Conservation (phyloP, 37 sponge, comb jelly and placozoan genomes). For the Aplysina aerophoba region DNA sequence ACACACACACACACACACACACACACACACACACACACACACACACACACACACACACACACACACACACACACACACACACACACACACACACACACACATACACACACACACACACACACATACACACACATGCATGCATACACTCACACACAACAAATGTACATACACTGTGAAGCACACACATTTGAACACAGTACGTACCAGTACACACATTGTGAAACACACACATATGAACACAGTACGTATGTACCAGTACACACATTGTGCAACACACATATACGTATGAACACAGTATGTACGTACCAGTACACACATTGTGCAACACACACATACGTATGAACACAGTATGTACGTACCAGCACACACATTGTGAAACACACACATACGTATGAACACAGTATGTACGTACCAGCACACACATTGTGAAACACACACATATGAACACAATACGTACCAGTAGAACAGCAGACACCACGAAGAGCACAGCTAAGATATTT, state of each 20-base stretch:
- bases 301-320: too few relatives aligned
- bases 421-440: neutral
- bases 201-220: neutral
- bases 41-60: slow-evolving; percentile 34
- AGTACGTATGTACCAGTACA: too few relatives aligned
- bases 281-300: too few relatives aligned
- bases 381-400: neutral
- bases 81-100: neutral
- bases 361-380: neutral
- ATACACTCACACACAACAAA: neutral
- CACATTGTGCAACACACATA: too few relatives aligned
- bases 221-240: too few relatives aligned
- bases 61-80: neutral
- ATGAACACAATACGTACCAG: neutral
- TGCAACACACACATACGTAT: slow-evolving; percentile 37
- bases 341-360: neutral
- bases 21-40: slow-evolving; percentile 31
- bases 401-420: too few relatives aligned
- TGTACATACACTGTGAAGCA: neutral
- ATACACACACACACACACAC: neutral
- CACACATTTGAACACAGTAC: neutral
- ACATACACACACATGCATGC: neutral
- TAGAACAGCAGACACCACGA: neutral
- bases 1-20: too few relatives aligned
- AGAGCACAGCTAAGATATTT: neutral